Base-by-base conservation (phyloP, 2,113 vertebrate genomes). In the Engraulis encrasicolus region DNA sequence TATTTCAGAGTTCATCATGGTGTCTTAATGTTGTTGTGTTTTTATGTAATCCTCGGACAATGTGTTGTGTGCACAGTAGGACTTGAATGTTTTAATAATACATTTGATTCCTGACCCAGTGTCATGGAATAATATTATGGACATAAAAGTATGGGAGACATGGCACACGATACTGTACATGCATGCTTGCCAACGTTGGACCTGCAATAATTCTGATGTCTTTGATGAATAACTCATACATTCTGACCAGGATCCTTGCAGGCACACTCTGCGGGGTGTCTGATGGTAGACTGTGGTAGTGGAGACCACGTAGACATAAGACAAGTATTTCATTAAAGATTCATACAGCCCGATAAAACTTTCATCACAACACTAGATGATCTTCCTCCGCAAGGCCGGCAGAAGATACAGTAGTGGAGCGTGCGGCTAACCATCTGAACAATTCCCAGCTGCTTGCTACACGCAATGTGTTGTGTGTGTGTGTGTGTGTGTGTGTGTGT, bases 281-380 rank as follows among this genome's bases (percentile, higher is more conserved):
- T 74, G 27, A 5, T 14, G 18, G 31, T 14, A 34, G 66, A 49
- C 31, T 14, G 37, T 45, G 36, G 52, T n/a, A n/a, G n/a, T 38
- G 50, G 38, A 36, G 80, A 34, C 36, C 52, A 81, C 52, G 50
- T 23, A 81, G 54, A 81, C 38, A 77, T 34, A 40, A 66, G 48
- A 80, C 61, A 84, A 81, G 83, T 50, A 48, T 27, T 74, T 34
- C 31, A 34, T 74, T 74, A 74, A 74, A 81, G 27, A 81, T 81
- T 81, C 0, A 84, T 84, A n/a, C 36, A 14, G 6, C 5, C n/a
- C 78, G 36, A 84, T 84, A 80, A 84, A 84, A 81, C 40, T 81
- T 84, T 81, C 31, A 84, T 84, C 83, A 71, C 58, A n/a, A 81
- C 31, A 18, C 45, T 49, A 23, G 58, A 84, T 81, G 34, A 77